Evolutionary conservation across 2,113 vertebrate genomes (phyloP).

Genomic region (Sinocyclocheilus grahami): DNA sequence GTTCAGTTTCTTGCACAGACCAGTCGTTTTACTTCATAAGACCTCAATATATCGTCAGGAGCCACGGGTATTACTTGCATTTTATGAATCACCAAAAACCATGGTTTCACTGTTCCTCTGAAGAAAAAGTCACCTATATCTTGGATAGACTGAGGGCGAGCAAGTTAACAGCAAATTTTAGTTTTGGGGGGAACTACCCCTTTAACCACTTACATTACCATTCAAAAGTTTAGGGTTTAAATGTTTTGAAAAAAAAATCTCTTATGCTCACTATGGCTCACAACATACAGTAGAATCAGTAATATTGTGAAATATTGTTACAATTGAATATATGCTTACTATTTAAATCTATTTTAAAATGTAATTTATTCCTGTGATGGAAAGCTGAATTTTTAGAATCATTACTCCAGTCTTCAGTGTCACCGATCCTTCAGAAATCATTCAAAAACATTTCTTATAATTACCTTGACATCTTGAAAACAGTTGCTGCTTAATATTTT

Average conservation of each 20-base stretch:
- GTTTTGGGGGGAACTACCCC: too few relatives aligned
- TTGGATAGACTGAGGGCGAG: too few relatives aligned
- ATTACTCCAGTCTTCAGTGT: background rate
- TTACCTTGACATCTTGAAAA: background rate
- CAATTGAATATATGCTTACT: background rate
- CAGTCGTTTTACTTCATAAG: too few relatives aligned
- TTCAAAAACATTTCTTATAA: background rate
- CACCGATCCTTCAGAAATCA: background rate
- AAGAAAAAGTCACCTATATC: too few relatives aligned
- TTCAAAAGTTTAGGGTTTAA: too few relatives aligned
- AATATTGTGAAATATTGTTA: background rate
- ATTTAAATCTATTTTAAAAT: background rate
- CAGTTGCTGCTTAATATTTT: background rate
- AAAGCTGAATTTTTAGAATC: background rate
- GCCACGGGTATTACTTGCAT: too few relatives aligned
- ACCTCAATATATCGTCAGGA: too few relatives aligned
- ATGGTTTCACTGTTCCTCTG: too few relatives aligned
- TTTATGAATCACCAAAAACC: background rate
- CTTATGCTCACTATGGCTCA: background rate
- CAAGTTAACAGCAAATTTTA: too few relatives aligned
- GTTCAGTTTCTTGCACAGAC: too few relatives aligned
- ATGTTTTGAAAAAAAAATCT: background rate
- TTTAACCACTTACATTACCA: too few relatives aligned
- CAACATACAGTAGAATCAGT: background rate
- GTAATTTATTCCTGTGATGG: background rate